Percentiles rank a stretch among this genome's conserved stretches.
These are phyloP conservation scores for Eolophus roseicapilla DNA, from an alignment of 2,113 vertebrate genomes.

Conservation along the genomic window DNA sequence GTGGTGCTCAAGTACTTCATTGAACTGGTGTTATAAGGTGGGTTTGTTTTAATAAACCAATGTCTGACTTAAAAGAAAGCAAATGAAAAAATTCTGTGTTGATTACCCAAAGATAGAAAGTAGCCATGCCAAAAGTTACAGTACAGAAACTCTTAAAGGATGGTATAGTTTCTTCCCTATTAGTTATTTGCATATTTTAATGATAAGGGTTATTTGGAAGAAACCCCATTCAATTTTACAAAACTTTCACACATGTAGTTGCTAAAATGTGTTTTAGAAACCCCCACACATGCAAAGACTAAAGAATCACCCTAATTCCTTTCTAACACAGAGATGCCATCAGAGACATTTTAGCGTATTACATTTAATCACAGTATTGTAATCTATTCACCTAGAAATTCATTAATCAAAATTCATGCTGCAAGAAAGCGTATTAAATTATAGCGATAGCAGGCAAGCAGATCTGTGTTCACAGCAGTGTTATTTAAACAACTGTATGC, in stretches of 20 bases:
- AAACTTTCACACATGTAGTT: neutral
- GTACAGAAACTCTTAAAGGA: neutral
- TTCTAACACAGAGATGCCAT: neutral
- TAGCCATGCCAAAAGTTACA: neutral
- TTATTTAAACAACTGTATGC: neutral
- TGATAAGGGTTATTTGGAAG: neutral
- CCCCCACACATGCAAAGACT: neutral
- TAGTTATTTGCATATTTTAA: neutral
- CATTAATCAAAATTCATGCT: slow-evolving; percentile 48
- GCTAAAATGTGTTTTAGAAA: neutral
- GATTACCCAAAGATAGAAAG: neutral
- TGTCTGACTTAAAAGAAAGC: neutral
- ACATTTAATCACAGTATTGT: slow-evolving; percentile 29
- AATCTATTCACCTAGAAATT: slow-evolving; percentile 50
- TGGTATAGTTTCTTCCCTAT: neutral
- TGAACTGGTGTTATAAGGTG: neutral
- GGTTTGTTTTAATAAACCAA: neutral
- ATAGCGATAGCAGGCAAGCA: neutral
- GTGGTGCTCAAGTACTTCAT: neutral
- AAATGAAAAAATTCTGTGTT: neutral
- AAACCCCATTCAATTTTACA: neutral
- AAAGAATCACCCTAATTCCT: neutral
- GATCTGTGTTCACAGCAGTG: neutral
- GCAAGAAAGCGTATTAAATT: slow-evolving; percentile 15
- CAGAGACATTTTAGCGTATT: slow-evolving; percentile 20